Evolutionary conservation across 2,113 vertebrate genomes (phyloP).

Genomic region (Microcebus lehilahytsara): DNA sequence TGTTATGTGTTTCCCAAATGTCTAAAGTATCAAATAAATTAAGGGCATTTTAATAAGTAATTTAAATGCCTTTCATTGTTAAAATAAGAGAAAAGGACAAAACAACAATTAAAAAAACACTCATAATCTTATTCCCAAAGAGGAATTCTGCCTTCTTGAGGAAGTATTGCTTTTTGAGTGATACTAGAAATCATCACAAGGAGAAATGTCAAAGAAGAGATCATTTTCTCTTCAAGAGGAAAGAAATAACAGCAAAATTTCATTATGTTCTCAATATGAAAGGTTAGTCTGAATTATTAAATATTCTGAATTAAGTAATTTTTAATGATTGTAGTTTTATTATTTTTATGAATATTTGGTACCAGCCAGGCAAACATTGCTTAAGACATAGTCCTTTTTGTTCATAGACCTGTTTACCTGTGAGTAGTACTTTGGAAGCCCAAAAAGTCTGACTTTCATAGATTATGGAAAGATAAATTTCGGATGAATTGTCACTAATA

Average conservation of each 20-base stretch:
- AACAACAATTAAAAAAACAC: not conserved
- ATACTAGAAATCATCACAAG: not conserved
- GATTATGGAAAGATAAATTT: not conserved
- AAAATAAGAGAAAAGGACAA: not conserved
- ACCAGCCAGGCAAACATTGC: not conserved
- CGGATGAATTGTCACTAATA: not conserved
- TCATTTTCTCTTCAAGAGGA: slow-evolving; percentile 1
- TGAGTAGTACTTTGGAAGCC: not conserved
- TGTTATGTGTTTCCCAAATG: not conserved
- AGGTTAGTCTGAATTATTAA: slow-evolving; percentile 19
- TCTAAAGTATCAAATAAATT: not conserved
- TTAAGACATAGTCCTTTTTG: not conserved
- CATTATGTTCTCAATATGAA: not conserved
- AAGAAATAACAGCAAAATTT: not conserved
- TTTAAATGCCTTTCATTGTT: not conserved
- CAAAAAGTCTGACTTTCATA: slow-evolving; percentile 2
- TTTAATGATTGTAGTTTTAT: not conserved
- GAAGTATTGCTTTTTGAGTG: not conserved
- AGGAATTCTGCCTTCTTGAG: not conserved
- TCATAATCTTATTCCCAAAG: not conserved
- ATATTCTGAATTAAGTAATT: not conserved
- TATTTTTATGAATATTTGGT: not conserved
- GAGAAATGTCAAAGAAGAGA: not conserved
- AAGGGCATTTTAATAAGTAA: not conserved
- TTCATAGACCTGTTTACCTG: not conserved